Evolutionary conservation across 1,140 invertebrate species (phyloP).

Genomic region (Achatina immaculata): DNA sequence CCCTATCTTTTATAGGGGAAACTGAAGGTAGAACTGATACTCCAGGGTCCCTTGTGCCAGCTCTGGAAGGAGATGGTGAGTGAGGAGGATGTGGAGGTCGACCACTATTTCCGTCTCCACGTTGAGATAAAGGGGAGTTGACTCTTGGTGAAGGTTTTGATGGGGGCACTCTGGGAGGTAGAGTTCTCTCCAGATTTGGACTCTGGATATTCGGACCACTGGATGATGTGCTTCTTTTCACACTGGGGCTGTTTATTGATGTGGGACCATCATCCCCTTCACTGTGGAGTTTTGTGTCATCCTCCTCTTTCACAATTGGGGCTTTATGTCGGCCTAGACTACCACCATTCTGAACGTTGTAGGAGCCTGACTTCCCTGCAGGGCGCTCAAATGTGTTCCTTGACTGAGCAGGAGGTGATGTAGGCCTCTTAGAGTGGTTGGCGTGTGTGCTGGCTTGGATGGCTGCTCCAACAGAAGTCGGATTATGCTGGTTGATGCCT

Average conservation of each 20-base stretch:
- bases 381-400: slow-evolving; percentile 34
- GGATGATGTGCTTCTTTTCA: slow-evolving; percentile 40
- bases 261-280: slow-evolving; percentile 25
- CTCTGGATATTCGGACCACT: neutral
- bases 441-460: slow-evolving; percentile 46
- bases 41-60: slow-evolving; percentile 14
- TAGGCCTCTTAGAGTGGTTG: slow-evolving; percentile 39
- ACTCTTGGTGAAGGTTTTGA: slow-evolving; percentile 31
- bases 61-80: slow-evolving; percentile 25
- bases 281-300: slow-evolving; percentile 40
- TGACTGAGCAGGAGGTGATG: slow-evolving; percentile 39
- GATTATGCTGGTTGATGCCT: slow-evolving; percentile 43
- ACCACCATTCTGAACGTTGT: slow-evolving; percentile 25
- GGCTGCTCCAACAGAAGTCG: slow-evolving; percentile 44
- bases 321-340: slow-evolving; percentile 40
- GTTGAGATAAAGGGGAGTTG: slow-evolving; percentile 13
- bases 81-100: slow-evolving; percentile 30
- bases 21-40: slow-evolving; percentile 12
- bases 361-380: slow-evolving; percentile 25
- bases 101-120: neutral
- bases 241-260: slow-evolving; percentile 53
- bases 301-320: slow-evolving; percentile 60
- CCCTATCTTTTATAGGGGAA: slow-evolving; percentile 40
- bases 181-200: neutral
- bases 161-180: slow-evolving; percentile 25